Base-by-base conservation (phyloP, 1,140 invertebrate genomes). In the Drosophila arawakana region DNA sequence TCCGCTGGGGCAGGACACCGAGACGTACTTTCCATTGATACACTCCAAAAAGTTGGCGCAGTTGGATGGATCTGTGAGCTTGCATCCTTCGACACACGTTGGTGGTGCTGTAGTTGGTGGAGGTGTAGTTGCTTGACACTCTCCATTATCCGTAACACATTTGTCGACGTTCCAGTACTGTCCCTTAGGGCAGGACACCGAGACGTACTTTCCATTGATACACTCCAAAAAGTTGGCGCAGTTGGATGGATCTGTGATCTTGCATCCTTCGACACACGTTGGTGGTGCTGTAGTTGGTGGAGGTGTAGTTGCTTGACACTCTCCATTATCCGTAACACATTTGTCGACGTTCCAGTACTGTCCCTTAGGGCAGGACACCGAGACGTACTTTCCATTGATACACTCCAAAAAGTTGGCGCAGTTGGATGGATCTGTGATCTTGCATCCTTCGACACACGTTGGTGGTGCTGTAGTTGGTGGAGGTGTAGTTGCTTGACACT, bases 381-480 rank as follows among this genome's bases (percentile, higher is more conserved):
- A 30, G 6, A 30, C 25, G 25, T 30, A 30, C 25, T 30, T 30
- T 30, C 65, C 68, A 15, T 83, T 62, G 8, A 77, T 9, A 25
- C 83, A 86, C 30, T 80, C 18, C 7, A 80, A n/a, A 18, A 67
- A 86, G 7, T 83, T 76, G 35, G 81, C 74, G 21, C 81, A 85
- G 41, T 84, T 43, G 0, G 41, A 10, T 1, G 74, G 15, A 57
- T 41, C 21, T 5, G 1, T 37, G 8, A 11, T 10, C 35, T 9
- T 21, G 8, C 0, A 10, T 41, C 37, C 54, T 7, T 41, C 37
- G 1, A 21, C 37, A 7, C 54, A 57, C 6, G 41, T 43, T 10
- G 15, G 7, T 5, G 54, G 35, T 7, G 35, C 1, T 25, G 54
- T 15, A 1, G 54, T 47, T 21, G 18, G 13, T 21, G 18, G 13